phyloP scores from a whole-genome alignment of 2,888 invertebrate species.

The Meghimatium bilineatum region DNA sequence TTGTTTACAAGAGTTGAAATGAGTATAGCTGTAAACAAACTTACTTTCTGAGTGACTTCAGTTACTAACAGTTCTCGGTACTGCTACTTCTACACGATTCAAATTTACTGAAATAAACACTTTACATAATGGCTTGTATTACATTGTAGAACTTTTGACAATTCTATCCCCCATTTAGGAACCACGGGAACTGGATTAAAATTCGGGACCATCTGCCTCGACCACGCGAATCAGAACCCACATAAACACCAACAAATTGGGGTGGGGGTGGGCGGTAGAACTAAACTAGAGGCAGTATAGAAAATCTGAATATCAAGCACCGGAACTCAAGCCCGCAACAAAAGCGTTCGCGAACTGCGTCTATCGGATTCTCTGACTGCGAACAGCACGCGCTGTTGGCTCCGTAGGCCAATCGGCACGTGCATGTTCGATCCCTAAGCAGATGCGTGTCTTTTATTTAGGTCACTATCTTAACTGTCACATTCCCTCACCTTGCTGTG shows the following conservation, averaged over 20 bases:
- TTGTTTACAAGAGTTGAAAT: too few species aligned
- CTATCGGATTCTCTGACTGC: neutral
- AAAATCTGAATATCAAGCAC: too few species aligned
- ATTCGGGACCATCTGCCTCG: neutral
- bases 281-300: neutral
- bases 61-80: neutral
- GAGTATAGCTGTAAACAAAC: neutral
- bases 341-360: neutral
- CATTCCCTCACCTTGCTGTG: neutral
- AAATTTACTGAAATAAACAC: neutral
- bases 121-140: neutral
- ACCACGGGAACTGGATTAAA: constrained; percentile 4
- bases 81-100: neutral
- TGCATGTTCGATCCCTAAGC: constrained; percentile 14
- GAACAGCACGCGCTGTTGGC: constrained; percentile 21
- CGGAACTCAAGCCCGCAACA: neutral
- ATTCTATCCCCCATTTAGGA: neutral
- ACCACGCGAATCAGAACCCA: constrained; percentile 17
- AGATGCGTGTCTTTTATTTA: constrained; percentile 1
- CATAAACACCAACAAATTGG: neutral
- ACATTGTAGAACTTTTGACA: neutral
- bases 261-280: neutral
- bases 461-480: neutral
- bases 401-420: constrained; percentile 22
- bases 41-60: neutral